Conservation (phyloP, 2,888 invertebrate genomes). For the Melieria omissa region DNA sequence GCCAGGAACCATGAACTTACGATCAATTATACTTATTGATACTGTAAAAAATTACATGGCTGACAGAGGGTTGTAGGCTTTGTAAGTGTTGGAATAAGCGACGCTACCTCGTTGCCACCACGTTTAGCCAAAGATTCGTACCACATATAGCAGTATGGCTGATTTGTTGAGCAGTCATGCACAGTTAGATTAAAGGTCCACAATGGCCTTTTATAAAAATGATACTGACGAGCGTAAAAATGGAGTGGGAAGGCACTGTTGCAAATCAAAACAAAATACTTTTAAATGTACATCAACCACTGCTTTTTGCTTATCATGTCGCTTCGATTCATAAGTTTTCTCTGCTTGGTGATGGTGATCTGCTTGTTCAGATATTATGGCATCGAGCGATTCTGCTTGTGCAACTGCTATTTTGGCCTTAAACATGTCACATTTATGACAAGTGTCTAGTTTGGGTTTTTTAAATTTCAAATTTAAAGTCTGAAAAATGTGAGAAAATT, state of each 20-base stretch:
- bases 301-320: conserved; percentile 23
- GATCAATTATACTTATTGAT: conserved; percentile 23
- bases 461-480: conserved; percentile 43
- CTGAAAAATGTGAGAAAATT: conserved; percentile 38
- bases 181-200: background rate
- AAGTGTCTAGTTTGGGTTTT: conserved; percentile 40
- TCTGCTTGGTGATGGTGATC: conserved; percentile 26
- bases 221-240: conserved; percentile 36
- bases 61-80: conserved; percentile 20
- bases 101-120: conserved; percentile 42
- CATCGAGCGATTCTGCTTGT: background rate
- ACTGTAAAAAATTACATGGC: conserved; percentile 41
- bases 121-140: conserved; percentile 41
- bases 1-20: conserved; percentile 18
- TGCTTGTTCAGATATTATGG: background rate
- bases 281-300: conserved; percentile 22
- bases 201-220: conserved; percentile 40
- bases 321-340: too few species aligned
- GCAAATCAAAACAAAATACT: conserved; percentile 40
- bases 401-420: conserved; percentile 4
- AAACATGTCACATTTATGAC: conserved; percentile 43
- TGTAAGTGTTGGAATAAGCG: conserved; percentile 36
- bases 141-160: conserved; percentile 43
- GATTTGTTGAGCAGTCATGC: background rate
- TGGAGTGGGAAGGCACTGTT: conserved; percentile 43